phyloP scores from a whole-genome alignment of 2,113 vertebrate genomes.

The Rhynchopsitta pachyrhyncha region DNA sequence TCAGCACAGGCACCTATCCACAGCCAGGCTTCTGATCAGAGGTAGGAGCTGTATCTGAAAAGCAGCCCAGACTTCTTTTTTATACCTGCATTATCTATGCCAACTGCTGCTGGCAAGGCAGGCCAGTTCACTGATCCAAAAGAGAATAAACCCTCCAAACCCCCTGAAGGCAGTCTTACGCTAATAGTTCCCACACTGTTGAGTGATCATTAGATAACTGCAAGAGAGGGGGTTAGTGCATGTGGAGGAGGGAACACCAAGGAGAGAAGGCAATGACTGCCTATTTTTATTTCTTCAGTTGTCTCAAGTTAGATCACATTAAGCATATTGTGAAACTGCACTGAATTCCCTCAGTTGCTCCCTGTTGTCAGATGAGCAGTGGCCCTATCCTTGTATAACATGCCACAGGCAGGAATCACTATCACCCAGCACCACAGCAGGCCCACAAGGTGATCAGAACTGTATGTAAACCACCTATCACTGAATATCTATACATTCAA shows the following conservation, averaged over 20 bases:
- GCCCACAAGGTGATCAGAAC: neutral
- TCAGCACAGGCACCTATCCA: neutral
- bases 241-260: neutral
- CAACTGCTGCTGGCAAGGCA: neutral
- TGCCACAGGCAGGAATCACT: neutral
- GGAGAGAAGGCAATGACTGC: neutral
- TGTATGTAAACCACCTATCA: neutral
- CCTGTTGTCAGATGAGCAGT: neutral
- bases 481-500: neutral
- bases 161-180: neutral
- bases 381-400: neutral
- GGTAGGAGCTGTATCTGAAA: neutral
- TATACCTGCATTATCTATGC: neutral
- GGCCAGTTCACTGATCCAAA: neutral
- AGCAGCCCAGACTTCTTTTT: neutral
- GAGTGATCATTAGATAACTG: neutral
- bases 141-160: neutral
- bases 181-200: neutral
- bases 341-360: neutral
- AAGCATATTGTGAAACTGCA: neutral
- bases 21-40: neutral
- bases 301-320: neutral
- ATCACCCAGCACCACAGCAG: neutral
- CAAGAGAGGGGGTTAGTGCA: neutral
- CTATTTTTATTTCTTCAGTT: neutral